Evolutionary conservation across 2,888 invertebrate genomes (phyloP).

Genomic region (Polylopha cassiicola): DNA sequence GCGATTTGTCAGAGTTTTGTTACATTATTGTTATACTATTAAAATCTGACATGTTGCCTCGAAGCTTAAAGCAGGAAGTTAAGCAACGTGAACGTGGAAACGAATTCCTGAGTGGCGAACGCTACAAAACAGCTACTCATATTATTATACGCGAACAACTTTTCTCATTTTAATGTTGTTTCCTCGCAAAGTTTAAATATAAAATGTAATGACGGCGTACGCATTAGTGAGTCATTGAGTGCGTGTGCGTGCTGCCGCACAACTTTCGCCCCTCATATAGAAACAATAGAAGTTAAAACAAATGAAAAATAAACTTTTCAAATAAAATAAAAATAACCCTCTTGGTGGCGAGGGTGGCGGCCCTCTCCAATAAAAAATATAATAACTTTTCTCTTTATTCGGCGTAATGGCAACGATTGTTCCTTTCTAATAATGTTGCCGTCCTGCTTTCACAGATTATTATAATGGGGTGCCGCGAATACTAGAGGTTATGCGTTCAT

Average conservation of each 20-base stretch:
- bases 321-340: conserved; percentile 78
- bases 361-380: conserved; percentile 76
- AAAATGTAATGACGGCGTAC: conserved; percentile 74
- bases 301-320: conserved; percentile 77
- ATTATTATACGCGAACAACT: conserved; percentile 61
- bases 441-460: conserved; percentile 64
- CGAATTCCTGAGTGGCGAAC: conserved; percentile 10
- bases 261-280: conserved; percentile 65
- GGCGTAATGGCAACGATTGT: conserved; percentile 73
- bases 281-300: conserved; percentile 74
- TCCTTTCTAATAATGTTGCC: conserved; percentile 66
- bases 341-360: conserved; percentile 72
- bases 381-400: conserved; percentile 78
- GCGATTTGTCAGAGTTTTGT: no score
- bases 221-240: conserved; percentile 75
- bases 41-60: no score
- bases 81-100: conserved; percentile 8
- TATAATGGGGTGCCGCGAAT: conserved; percentile 56
- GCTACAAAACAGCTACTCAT: conserved; percentile 26
- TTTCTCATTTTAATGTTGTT: conserved; percentile 74
- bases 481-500: conserved; percentile 25
- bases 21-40: no score
- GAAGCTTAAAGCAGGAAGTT: no score
- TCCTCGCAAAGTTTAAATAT: conserved; percentile 73
- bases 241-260: conserved; percentile 58